These are phyloP conservation scores for Drosophila pruinosa DNA, from an alignment of 1,140 invertebrate genomes.

Conservation along the genomic window DNA sequence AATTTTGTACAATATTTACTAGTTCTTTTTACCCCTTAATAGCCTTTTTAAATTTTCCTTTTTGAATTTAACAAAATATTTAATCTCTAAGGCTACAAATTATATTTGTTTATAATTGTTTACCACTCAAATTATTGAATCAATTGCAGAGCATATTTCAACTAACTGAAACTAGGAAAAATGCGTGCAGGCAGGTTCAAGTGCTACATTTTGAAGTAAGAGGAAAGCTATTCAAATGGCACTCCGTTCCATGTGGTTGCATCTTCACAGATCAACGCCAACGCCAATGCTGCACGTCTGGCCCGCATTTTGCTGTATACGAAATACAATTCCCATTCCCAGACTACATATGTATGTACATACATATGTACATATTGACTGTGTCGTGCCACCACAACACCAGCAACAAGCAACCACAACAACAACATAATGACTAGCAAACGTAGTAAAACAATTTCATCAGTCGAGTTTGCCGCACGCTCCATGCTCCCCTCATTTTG, in stretches of 20 bases:
- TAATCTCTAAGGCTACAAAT: no score
- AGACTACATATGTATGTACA: no score
- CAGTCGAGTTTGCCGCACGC: constrained; percentile 14
- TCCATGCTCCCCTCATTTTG: constrained; percentile 3
- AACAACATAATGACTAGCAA: constrained; percentile 42
- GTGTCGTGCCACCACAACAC: constrained; percentile 26
- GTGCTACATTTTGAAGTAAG: not conserved
- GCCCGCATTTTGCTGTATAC: constrained; percentile 35
- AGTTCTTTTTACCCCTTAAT: no score
- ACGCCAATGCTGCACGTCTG: constrained; percentile 17
- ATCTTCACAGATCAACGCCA: constrained; percentile 15
- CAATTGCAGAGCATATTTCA: no score
- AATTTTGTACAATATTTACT: no score
- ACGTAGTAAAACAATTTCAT: constrained; percentile 56
- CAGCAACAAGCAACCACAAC: constrained; percentile 15
- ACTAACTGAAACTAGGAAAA: not conserved
- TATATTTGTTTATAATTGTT: no score
- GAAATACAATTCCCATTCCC: constrained; percentile 11
- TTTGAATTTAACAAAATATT: no score
- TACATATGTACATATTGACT: no score
- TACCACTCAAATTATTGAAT: no score
- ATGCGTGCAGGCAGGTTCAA: not conserved
- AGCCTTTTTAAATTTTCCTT: no score
- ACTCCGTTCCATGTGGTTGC: constrained; percentile 22
- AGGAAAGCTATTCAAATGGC: not conserved